Conservation (phyloP, 2,888 invertebrate species). For the Nezara viridula region DNA sequence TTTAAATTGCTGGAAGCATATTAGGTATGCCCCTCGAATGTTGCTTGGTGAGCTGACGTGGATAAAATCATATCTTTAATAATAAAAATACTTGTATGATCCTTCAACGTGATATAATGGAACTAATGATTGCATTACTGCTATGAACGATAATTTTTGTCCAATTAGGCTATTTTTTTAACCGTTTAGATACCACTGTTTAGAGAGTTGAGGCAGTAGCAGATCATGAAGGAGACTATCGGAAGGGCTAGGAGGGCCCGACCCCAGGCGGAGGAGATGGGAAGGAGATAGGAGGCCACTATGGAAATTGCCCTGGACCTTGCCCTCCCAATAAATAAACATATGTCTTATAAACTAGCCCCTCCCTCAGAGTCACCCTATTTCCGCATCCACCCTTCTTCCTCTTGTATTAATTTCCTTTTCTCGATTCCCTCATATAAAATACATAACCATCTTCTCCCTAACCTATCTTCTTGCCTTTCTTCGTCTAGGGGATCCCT, state of each 20-base stretch:
- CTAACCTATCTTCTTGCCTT: conserved; percentile 28
- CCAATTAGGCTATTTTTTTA: neutral
- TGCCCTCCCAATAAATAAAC: conserved; percentile 56
- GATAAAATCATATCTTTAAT: too few species aligned
- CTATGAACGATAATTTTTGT: too few species aligned
- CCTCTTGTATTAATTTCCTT: conserved; percentile 55
- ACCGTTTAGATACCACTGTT: too few species aligned
- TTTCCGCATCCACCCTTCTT: conserved; percentile 47
- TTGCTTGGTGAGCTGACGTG: too few species aligned
- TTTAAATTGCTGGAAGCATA: too few species aligned
- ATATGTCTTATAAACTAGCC: conserved; percentile 58
- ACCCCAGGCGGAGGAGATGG: neutral
- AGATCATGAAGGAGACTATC: neutral
- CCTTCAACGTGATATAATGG: neutral
- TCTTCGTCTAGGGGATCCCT: conserved; percentile 2
- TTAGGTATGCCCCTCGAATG: too few species aligned
- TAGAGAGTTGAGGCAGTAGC: too few species aligned
- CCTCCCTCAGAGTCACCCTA: conserved; percentile 50
- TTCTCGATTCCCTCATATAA: conserved; percentile 55
- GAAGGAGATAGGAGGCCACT: conserved; percentile 40
- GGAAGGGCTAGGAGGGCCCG: conserved; percentile 5
- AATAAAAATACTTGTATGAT: too few species aligned
- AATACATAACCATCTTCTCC: conserved; percentile 49
- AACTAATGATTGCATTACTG: neutral
- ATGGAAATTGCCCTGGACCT: conserved; percentile 52